Percentiles rank a stretch among this genome's conserved stretches.
Evolutionary conservation across 2,797 vertebrate genomes (phyloP).

Genomic region (Enteromius thamalakanensis): DNA sequence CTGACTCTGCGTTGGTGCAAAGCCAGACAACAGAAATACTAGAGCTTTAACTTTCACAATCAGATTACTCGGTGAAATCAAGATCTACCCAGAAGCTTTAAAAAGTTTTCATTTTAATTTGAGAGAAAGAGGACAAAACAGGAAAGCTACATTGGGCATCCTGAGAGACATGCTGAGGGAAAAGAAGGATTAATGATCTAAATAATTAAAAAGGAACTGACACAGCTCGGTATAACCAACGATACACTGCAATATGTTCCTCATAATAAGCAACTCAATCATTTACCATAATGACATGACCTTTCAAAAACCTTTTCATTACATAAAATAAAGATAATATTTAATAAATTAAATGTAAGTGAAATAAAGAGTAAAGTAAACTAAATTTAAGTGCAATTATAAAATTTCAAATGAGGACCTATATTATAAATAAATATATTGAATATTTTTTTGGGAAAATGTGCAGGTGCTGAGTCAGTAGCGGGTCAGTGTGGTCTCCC

Average conservation of each 20-base stretch:
- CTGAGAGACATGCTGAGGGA: slow-evolving; percentile 20
- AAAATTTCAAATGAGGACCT: background rate
- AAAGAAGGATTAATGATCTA: slow-evolving; percentile 46
- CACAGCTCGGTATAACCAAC: slow-evolving; percentile 23
- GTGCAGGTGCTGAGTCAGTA: slow-evolving; percentile 1
- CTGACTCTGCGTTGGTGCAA: slow-evolving; percentile 7
- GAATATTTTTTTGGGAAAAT: background rate
- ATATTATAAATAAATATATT: background rate
- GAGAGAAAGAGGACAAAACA: slow-evolving; percentile 2
- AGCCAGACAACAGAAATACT: background rate
- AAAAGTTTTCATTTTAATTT: background rate
- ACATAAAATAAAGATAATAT: background rate
- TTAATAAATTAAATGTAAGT: background rate
- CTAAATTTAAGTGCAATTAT: background rate
- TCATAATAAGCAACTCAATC: background rate
- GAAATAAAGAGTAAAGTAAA: background rate
- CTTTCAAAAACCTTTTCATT: background rate
- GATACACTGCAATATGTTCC: background rate
- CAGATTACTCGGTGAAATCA: background rate
- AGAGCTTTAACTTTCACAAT: slow-evolving; percentile 11
- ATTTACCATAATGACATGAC: background rate
- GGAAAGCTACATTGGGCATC: slow-evolving; percentile 9
- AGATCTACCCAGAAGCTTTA: background rate
- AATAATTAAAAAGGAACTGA: slow-evolving; percentile 47
- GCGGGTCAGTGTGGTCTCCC: background rate